Evolutionary conservation across 2,888 invertebrate species (phyloP).

Genomic region (Iphiclides podalirius): DNA sequence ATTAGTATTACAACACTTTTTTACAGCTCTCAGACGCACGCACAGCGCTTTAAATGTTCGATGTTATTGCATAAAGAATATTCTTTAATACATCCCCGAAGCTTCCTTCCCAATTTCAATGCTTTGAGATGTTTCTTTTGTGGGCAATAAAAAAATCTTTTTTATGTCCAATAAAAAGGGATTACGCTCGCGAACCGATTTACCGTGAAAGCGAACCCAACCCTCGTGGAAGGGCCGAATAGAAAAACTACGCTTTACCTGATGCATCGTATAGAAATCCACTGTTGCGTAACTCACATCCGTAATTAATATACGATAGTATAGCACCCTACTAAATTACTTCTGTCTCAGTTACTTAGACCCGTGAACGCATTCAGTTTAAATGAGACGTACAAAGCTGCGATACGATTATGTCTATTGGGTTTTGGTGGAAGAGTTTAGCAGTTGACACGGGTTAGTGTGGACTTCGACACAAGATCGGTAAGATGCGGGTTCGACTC

Average conservation of each 20-base stretch:
- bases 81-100: slow-evolving; percentile 17
- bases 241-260: slow-evolving; percentile 54
- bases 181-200: slow-evolving; percentile 52
- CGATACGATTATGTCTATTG: slow-evolving; percentile 24
- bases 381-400: slow-evolving; percentile 28
- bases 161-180: slow-evolving; percentile 56
- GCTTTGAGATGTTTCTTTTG: slow-evolving; percentile 26
- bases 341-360: slow-evolving; percentile 38
- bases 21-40: neutral
- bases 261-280: slow-evolving; percentile 33
- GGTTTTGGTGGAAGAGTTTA: too few species aligned
- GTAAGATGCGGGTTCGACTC: too few species aligned
- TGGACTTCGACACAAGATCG: too few species aligned
- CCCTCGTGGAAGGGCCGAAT: slow-evolving; percentile 50
- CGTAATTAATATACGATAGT: slow-evolving; percentile 25
- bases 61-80: slow-evolving; percentile 15
- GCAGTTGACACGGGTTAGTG: too few species aligned
- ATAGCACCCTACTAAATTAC: slow-evolving; percentile 16
- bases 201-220: slow-evolving; percentile 64
- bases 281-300: slow-evolving; percentile 25
- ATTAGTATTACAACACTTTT: neutral
- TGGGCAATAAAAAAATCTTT: slow-evolving; percentile 44
- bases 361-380: slow-evolving; percentile 29
- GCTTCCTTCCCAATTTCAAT: slow-evolving; percentile 19
- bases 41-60: neutral